Conservation (phyloP, 2,888 invertebrate species). For the Quadroppia sp. region DNA sequence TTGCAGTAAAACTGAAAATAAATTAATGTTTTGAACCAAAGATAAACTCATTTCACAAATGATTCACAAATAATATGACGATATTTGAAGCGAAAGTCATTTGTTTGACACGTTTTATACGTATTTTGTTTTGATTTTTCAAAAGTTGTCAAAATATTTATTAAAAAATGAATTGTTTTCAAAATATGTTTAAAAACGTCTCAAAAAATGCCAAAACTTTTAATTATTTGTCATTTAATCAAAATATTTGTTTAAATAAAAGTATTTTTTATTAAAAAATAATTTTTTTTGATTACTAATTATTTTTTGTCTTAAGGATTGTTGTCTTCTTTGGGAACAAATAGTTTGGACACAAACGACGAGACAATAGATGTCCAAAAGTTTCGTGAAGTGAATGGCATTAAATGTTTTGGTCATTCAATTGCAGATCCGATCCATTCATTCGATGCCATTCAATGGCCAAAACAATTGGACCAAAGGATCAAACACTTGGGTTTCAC, state of each 20-base stretch:
- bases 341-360: not conserved
- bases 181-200: too few species aligned
- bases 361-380: not conserved
- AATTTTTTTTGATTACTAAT: too few species aligned
- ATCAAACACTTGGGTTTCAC: constrained; percentile 16
- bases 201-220: too few species aligned
- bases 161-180: too few species aligned
- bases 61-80: not conserved
- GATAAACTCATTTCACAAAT: not conserved
- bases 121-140: too few species aligned
- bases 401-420: constrained; percentile 16
- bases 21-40: not conserved
- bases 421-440: constrained; percentile 19
- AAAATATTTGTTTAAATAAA: too few species aligned
- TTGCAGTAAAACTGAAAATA: not conserved
- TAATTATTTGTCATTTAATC: too few species aligned
- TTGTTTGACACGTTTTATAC: too few species aligned
- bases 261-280: too few species aligned
- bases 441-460: constrained; percentile 31
- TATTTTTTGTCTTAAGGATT: not conserved
- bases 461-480: not conserved
- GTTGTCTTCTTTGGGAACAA: not conserved
- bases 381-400: constrained; percentile 16
- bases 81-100: not conserved
- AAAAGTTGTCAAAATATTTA: too few species aligned